A percentile compares a stretch with the other conserved stretches of the same genome.
phyloP scores from a whole-genome alignment of 2,888 invertebrate genomes.

The Limulus polyphemus region DNA sequence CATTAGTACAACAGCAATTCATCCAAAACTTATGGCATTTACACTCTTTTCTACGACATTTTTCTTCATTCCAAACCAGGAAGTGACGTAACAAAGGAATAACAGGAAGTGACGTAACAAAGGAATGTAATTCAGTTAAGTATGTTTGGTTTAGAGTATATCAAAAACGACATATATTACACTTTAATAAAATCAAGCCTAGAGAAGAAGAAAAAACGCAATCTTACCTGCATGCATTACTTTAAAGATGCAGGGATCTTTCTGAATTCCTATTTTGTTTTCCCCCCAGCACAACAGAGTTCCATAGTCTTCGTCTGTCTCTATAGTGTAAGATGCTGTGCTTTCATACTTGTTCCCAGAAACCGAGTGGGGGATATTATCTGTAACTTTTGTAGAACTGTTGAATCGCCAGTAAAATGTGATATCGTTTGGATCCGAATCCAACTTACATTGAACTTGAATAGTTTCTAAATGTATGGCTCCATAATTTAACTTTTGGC shows the following conservation, averaged over 20 bases:
- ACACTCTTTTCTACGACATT: too few relatives aligned
- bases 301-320: constrained; percentile 80
- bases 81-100: too few relatives aligned
- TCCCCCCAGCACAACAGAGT: constrained; percentile 68
- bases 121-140: too few relatives aligned
- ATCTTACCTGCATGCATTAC: constrained; percentile 71
- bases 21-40: too few relatives aligned
- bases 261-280: constrained; percentile 72
- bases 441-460: constrained; percentile 24
- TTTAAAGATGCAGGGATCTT: constrained; percentile 76
- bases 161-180: too few relatives aligned
- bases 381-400: constrained; percentile 47
- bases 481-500: constrained; percentile 22
- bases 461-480: constrained; percentile 25
- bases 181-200: too few relatives aligned
- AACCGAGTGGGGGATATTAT: constrained; percentile 32
- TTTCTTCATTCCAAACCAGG: too few relatives aligned
- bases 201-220: too few relatives aligned
- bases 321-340: constrained; percentile 71
- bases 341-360: constrained; percentile 50
- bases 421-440: constrained; percentile 38
- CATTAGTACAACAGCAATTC: too few relatives aligned
- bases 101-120: too few relatives aligned
- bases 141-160: too few relatives aligned
- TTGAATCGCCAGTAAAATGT: constrained; percentile 89